Conservation (phyloP, 2,888 invertebrate species). For the Acleris sparsana region DNA sequence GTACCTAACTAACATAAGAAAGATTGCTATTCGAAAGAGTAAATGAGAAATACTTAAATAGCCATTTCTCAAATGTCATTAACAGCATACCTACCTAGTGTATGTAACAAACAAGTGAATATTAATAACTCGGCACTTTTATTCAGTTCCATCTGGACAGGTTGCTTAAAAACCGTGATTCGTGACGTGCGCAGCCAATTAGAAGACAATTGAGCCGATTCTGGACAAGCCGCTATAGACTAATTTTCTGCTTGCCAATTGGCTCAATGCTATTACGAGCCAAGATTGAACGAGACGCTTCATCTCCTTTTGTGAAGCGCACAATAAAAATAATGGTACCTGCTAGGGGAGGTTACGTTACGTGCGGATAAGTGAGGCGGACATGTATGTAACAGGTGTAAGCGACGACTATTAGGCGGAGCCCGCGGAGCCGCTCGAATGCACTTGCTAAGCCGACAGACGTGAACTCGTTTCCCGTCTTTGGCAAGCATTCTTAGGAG, state of each 20-base stretch:
- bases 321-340: slow-evolving; percentile 47
- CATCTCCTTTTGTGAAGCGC: slow-evolving; percentile 53
- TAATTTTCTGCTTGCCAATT: slow-evolving; percentile 37
- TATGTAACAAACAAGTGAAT: slow-evolving; percentile 20
- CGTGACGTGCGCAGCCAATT: slow-evolving; percentile 36
- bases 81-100: no score
- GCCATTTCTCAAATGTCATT: no score
- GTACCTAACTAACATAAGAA: no score
- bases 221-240: slow-evolving; percentile 35
- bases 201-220: slow-evolving; percentile 30
- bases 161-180: slow-evolving; percentile 35
- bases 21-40: no score
- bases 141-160: slow-evolving; percentile 22
- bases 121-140: slow-evolving; percentile 8
- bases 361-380: slow-evolving; percentile 6
- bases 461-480: slow-evolving; percentile 31
- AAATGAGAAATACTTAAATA: no score
- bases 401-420: neutral
- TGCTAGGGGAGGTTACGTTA: slow-evolving; percentile 13
- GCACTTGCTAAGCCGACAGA: slow-evolving; percentile 24
- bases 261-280: slow-evolving; percentile 25
- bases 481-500: slow-evolving; percentile 25
- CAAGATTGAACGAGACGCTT: slow-evolving; percentile 51
- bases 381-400: slow-evolving; percentile 5
- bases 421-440: slow-evolving; percentile 3